Conservation (phyloP, 2,797 vertebrate species). For the Micropoecilia bifurca region DNA sequence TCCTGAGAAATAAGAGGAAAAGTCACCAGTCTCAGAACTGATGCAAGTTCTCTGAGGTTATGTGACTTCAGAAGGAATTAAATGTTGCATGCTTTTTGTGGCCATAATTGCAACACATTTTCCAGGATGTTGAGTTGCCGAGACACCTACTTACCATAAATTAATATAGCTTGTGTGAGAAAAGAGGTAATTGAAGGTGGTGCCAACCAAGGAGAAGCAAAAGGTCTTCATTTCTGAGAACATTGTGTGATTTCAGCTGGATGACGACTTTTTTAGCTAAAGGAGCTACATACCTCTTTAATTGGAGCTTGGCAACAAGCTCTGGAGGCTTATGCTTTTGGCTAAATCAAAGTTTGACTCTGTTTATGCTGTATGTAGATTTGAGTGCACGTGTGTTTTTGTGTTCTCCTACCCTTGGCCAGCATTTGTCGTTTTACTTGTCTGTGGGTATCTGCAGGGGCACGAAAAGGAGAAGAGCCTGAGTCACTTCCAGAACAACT, state of each 20-base stretch:
- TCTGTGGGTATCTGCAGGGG: conserved; percentile 46
- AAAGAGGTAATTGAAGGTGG: conserved; percentile 47
- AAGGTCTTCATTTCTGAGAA: conserved; percentile 34
- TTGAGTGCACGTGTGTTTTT: conserved; percentile 31
- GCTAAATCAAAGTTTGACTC: conserved; percentile 34
- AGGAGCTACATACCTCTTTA: conserved; percentile 37
- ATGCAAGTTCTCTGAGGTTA: not conserved
- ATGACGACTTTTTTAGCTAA: conserved; percentile 42
- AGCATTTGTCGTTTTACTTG: conserved; percentile 19
- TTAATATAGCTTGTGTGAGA: conserved; percentile 65
- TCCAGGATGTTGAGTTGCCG: not conserved
- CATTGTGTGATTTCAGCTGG: conserved; percentile 54
- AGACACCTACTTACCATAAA: conserved; percentile 54
- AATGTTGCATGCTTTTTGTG: not conserved
- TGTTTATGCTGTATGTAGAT: conserved; percentile 27
- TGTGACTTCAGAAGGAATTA: not conserved
- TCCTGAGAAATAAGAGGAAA: not conserved
- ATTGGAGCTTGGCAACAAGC: conserved; percentile 41
- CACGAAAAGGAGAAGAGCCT: conserved; percentile 47
- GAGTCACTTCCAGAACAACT: conserved; percentile 70
- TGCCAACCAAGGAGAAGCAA: conserved; percentile 48
- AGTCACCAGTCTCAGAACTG: not conserved
- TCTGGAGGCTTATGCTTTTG: conserved; percentile 49
- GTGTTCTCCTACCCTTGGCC: conserved; percentile 8
- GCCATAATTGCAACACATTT: not conserved